Evolutionary conservation across 2,113 vertebrate genomes (phyloP).

Genomic region (Toxotes jaculatrix): DNA sequence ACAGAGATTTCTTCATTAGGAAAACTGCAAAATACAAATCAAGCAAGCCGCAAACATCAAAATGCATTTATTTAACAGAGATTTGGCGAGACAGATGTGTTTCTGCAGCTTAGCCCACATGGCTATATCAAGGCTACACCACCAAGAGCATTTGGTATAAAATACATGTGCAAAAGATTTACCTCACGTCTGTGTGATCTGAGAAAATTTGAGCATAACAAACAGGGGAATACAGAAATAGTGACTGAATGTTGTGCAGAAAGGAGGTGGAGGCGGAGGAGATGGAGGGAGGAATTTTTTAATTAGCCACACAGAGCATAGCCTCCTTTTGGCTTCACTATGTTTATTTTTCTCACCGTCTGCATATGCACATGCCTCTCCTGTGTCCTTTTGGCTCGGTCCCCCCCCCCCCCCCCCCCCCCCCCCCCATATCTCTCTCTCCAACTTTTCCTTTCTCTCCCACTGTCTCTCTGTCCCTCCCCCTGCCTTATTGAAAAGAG

Average conservation of each 20-base stretch:
- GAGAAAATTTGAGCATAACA: conserved; percentile 54
- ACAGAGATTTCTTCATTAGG: neutral
- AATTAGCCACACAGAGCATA: conserved; percentile 84
- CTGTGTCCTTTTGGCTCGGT: conserved; percentile 79
- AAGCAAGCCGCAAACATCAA: conserved; percentile 2
- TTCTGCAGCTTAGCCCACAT: conserved; percentile 32
- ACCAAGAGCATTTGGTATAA: conserved; percentile 17
- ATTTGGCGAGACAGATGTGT: conserved; percentile 51
- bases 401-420: conserved; percentile 53
- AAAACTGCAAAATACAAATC: conserved; percentile 19
- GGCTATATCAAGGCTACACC: conserved; percentile 29
- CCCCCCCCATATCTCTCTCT: conserved; percentile 34
- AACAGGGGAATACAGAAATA: conserved; percentile 71
- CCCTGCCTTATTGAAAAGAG: conserved; percentile 82
- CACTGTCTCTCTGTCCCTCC: conserved; percentile 65
- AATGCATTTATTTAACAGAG: conserved; percentile 28
- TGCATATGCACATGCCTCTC: conserved; percentile 78
- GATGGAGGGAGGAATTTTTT: conserved; percentile 70
- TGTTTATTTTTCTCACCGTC: conserved; percentile 83
- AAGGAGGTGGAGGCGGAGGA: conserved; percentile 54
- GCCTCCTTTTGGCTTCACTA: conserved; percentile 76
- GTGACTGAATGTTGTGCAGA: conserved; percentile 66
- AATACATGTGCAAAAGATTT: conserved; percentile 55
- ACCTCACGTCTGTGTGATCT: conserved; percentile 47
- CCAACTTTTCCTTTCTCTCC: conserved; percentile 41